These are phyloP conservation scores for Cuniculus paca DNA, from an alignment of 2,797 vertebrate genomes.

Conservation along the genomic window DNA sequence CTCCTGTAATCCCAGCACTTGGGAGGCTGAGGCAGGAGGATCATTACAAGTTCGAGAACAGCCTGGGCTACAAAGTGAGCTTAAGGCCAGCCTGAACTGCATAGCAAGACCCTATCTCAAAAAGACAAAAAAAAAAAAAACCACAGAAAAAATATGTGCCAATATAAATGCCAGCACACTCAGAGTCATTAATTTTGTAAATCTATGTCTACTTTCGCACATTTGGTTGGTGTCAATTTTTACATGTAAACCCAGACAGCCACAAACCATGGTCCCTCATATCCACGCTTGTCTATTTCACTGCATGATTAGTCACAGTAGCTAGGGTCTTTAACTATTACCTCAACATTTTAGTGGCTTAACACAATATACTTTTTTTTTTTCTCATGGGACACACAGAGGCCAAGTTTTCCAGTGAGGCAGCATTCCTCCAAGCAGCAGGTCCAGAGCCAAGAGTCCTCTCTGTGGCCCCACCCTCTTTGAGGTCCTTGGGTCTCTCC, in stretches of 20 bases:
- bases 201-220: neutral
- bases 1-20: no score
- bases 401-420: neutral
- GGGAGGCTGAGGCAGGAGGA: no score
- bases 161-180: neutral
- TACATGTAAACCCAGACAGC: neutral
- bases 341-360: neutral
- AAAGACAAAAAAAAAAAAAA: neutral
- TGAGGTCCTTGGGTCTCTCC: neutral
- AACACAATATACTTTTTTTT: neutral
- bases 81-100: no score
- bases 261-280: neutral
- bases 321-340: neutral
- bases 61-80: no score
- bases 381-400: neutral
- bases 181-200: neutral
- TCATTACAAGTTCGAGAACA: no score
- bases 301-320: neutral
- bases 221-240: neutral
- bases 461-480: neutral
- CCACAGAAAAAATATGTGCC: neutral
- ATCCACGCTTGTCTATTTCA: neutral
- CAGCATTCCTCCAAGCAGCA: no score
- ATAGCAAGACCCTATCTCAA: no score
- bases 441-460: neutral